Evolutionary conservation across 2,888 invertebrate species (phyloP).

Genomic region (Nowickia ferox): DNA sequence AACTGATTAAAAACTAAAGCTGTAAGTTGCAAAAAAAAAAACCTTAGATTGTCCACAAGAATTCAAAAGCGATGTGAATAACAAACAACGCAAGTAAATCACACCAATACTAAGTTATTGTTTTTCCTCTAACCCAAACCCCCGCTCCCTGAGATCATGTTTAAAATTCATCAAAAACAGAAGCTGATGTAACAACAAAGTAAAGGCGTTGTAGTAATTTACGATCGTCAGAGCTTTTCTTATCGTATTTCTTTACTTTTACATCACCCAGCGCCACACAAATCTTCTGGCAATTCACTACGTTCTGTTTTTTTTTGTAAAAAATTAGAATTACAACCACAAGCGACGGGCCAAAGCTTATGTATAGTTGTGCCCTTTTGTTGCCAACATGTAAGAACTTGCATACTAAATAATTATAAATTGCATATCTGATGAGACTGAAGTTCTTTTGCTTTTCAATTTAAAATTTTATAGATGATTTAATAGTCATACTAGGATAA

Average conservation of each 20-base stretch:
- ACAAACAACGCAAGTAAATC: background rate
- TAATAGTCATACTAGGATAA: too few relatives aligned
- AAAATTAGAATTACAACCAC: slow-evolving; percentile 1
- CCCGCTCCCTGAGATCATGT: slow-evolving; percentile 8
- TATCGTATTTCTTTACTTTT: slow-evolving; percentile 34
- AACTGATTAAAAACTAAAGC: slow-evolving; percentile 49
- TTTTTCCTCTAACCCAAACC: background rate
- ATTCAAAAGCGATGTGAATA: slow-evolving; percentile 70
- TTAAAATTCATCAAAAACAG: slow-evolving; percentile 18
- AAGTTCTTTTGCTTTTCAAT: too few relatives aligned
- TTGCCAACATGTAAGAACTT: too few relatives aligned
- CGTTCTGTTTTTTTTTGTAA: background rate
- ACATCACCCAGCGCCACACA: background rate
- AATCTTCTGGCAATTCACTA: background rate
- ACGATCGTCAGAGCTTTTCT: slow-evolving; percentile 34
- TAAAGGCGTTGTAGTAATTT: slow-evolving; percentile 37
- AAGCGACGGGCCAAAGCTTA: background rate
- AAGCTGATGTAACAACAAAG: slow-evolving; percentile 21
- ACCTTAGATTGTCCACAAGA: slow-evolving; percentile 73
- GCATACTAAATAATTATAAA: too few relatives aligned
- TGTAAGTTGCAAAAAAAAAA: slow-evolving; percentile 50
- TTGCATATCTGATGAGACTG: too few relatives aligned
- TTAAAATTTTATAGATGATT: too few relatives aligned
- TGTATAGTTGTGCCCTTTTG: too few relatives aligned
- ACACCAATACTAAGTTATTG: background rate